These are phyloP conservation scores for Chaenogobius annularis DNA, from an alignment of 2,113 vertebrate species.

Conservation along the genomic window DNA sequence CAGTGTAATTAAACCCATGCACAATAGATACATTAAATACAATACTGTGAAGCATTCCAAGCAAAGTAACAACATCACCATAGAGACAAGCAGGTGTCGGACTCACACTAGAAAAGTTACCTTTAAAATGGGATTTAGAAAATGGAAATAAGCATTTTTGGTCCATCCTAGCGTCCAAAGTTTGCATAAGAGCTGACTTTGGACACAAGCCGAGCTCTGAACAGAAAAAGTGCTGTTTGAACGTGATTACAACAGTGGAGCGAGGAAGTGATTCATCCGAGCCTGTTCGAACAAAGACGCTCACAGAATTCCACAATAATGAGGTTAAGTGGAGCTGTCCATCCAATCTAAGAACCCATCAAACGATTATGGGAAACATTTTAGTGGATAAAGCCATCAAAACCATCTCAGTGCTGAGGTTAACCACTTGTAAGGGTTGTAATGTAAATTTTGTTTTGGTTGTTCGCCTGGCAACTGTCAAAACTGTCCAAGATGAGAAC, in stretches of 20 bases:
- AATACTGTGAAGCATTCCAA: no score
- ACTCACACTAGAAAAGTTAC: not conserved
- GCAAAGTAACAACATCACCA: no score
- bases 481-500: not conserved
- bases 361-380: constrained; percentile 2
- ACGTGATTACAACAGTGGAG: constrained; percentile 60
- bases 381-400: not conserved
- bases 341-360: not conserved
- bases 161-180: constrained; percentile 33
- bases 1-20: no score
- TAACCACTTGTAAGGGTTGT: not conserved
- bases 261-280: constrained; percentile 63
- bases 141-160: constrained; percentile 39
- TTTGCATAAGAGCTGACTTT: constrained; percentile 55
- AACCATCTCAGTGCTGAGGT: not conserved
- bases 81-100: no score
- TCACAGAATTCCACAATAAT: constrained; percentile 53
- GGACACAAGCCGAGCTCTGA: constrained; percentile 41
- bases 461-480: not conserved
- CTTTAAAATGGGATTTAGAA: not conserved
- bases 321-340: constrained; percentile 42
- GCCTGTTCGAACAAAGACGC: constrained; percentile 57
- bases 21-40: no score
- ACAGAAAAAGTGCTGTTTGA: constrained; percentile 41
- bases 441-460: not conserved